Percentiles rank a stretch among this genome's conserved stretches.
Evolutionary conservation across 2,113 vertebrate species (phyloP).

Genomic region (Antechinus stuartii): DNA sequence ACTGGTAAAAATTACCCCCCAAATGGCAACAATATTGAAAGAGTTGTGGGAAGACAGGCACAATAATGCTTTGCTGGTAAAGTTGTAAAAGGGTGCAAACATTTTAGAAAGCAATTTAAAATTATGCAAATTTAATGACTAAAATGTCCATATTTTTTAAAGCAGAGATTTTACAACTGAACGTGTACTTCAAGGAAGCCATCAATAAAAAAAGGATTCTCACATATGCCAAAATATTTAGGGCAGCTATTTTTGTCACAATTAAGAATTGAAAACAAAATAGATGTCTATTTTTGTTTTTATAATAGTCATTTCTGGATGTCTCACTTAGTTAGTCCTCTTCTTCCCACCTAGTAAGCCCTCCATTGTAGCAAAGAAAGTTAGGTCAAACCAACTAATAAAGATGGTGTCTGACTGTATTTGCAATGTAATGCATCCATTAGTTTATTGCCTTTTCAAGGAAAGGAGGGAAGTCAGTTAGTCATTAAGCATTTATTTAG

Average conservation of each 20-base stretch:
- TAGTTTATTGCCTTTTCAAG: neutral
- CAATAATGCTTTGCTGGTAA: neutral
- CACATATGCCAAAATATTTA: conserved; percentile 14
- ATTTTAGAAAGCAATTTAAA: conserved; percentile 22
- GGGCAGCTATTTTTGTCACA: conserved; percentile 28
- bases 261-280: conserved; percentile 25
- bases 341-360: neutral
- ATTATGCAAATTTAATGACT: conserved; percentile 27
- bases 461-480: neutral
- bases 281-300: neutral
- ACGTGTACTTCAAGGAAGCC: neutral
- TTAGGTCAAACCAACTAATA: neutral
- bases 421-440: neutral
- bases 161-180: neutral
- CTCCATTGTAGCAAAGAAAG: neutral
- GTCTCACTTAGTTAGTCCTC: neutral
- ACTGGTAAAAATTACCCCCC: neutral
- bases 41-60: neutral
- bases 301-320: neutral
- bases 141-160: neutral
- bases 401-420: neutral
- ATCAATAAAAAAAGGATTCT: neutral
- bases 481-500: neutral
- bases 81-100: neutral
- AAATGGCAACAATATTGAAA: neutral